phyloP scores from a whole-genome alignment of 1,140 invertebrate genomes.

The Colletes gigas region DNA sequence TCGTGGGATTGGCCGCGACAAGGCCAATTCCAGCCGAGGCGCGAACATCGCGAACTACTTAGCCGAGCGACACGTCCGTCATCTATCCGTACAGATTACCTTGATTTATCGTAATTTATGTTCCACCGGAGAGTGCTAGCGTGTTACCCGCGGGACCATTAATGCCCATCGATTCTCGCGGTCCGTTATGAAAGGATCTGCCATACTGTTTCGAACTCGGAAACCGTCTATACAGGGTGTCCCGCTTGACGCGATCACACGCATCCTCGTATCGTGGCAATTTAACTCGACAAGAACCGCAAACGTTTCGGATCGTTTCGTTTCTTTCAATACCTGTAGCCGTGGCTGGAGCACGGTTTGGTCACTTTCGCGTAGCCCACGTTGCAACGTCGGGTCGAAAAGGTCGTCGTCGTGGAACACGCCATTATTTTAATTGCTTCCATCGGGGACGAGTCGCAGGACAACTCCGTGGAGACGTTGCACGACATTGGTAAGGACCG shows the following conservation, averaged over 20 bases:
- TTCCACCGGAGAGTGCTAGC: neutral
- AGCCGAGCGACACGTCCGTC: constrained; percentile 8
- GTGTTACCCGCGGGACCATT: neutral
- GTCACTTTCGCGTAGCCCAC: constrained; percentile 4
- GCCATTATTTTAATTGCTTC: constrained; percentile 54
- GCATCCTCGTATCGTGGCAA: no score
- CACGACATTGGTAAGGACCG: constrained; percentile 3
- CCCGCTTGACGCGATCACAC: no score
- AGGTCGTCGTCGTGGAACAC: constrained; percentile 1
- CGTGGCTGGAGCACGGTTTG: neutral
- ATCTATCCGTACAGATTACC: constrained; percentile 15
- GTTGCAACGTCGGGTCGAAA: constrained; percentile 9
- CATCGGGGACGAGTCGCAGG: constrained; percentile 36
- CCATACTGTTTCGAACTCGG: neutral
- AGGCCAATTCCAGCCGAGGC: constrained; percentile 15
- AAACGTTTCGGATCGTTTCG: no score
- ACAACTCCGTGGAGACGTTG: constrained; percentile 41
- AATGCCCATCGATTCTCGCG: neutral
- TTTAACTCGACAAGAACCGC: no score
- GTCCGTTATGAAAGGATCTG: neutral
- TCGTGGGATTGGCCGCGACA: constrained; percentile 10
- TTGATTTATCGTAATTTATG: constrained; percentile 30
- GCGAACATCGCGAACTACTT: constrained; percentile 20
- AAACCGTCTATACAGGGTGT: no score
- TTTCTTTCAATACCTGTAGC: neutral